Conservation (phyloP, 2,113 vertebrate species). For the Zosterops lateralis region DNA sequence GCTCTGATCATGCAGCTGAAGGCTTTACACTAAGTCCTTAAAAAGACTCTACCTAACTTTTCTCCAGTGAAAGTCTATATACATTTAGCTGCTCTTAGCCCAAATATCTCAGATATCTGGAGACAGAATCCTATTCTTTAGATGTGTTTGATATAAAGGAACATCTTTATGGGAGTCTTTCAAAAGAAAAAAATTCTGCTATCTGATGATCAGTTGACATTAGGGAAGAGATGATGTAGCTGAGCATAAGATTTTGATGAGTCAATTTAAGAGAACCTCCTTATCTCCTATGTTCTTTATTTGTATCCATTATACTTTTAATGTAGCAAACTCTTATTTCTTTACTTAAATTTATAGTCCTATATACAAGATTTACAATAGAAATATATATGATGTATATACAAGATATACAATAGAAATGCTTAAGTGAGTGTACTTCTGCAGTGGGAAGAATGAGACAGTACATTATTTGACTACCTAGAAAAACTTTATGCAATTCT, state of each 20-base stretch:
- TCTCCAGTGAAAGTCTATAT: not conserved
- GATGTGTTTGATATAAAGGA: not conserved
- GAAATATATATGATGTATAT: no score
- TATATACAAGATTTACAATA: not conserved
- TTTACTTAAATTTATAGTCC: not conserved
- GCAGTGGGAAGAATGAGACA: not conserved
- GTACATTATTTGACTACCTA: not conserved
- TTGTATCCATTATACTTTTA: not conserved
- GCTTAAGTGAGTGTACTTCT: not conserved
- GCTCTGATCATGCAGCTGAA: not conserved
- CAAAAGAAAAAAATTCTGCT: not conserved
- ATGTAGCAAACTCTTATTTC: not conserved
- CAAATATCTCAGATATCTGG: not conserved
- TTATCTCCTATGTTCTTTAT: not conserved
- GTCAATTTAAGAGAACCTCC: not conserved
- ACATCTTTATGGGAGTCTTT: not conserved
- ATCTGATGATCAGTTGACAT: not conserved
- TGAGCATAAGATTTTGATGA: not conserved
- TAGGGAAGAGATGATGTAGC: not conserved
- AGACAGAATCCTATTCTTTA: not conserved
- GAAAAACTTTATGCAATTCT: not conserved
- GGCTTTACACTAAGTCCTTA: not conserved
- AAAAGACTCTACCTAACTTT: not conserved
- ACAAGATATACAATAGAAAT: not conserved
- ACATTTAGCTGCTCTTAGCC: not conserved